phyloP scores from a whole-genome alignment of 1,140 invertebrate species.

The Drosophila arawakana region DNA sequence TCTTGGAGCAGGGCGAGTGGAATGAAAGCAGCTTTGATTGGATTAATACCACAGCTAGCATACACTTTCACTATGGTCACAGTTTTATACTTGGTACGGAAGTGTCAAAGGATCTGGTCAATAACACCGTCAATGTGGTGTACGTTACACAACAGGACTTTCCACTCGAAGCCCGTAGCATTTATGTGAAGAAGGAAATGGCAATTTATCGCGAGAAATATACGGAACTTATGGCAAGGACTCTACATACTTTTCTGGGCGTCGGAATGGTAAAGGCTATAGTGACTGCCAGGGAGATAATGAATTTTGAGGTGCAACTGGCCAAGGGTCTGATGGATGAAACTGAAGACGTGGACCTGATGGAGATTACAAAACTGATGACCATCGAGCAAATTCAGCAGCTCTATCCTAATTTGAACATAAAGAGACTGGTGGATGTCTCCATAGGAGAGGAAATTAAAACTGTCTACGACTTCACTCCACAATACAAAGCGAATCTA shows the following conservation, averaged over 20 bases:
- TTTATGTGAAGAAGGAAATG: slow-evolving; percentile 61
- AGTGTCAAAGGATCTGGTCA: slow-evolving; percentile 55
- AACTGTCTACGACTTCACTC: slow-evolving; percentile 57
- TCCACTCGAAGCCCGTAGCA: slow-evolving; percentile 46
- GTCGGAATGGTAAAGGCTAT: slow-evolving; percentile 28
- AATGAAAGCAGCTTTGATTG: slow-evolving; percentile 48
- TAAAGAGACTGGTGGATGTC: slow-evolving; percentile 46
- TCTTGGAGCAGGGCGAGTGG: slow-evolving; percentile 42
- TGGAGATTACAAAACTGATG: slow-evolving; percentile 26
- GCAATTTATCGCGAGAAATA: slow-evolving; percentile 45
- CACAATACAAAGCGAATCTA: slow-evolving; percentile 59
- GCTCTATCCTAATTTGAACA: slow-evolving; percentile 47
- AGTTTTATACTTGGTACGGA: slow-evolving; percentile 51
- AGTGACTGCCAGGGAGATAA: slow-evolving; percentile 51
- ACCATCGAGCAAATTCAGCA: slow-evolving; percentile 54
- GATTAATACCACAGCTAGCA: slow-evolving; percentile 33
- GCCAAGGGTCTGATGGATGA: slow-evolving; percentile 57
- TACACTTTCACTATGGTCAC: slow-evolving; percentile 27
- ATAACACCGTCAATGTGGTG: slow-evolving; percentile 53
- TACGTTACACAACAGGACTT: slow-evolving; percentile 61
- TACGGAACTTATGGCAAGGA: slow-evolving; percentile 21
- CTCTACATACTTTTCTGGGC: slow-evolving; percentile 42
- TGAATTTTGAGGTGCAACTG: slow-evolving; percentile 70
- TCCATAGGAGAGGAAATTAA: slow-evolving; percentile 40
- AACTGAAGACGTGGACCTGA: slow-evolving; percentile 32